Evolutionary conservation across 2,113 vertebrate species (phyloP), one percentile per base, ranked within the genome.

Genomic region (Bambusicola thoracicus): DNA sequence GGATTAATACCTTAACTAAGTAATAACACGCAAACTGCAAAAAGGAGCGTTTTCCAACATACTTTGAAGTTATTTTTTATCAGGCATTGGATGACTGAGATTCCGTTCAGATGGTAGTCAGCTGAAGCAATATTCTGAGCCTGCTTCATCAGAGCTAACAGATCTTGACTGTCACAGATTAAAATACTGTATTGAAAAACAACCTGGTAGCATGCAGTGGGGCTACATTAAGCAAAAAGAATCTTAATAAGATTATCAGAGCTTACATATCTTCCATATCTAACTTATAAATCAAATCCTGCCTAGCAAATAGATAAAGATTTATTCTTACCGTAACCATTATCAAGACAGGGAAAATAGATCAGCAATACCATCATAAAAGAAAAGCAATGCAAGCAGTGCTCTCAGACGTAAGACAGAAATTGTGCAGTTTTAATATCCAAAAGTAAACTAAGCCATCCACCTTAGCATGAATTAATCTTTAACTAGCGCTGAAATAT

Each of bases 1-100:
- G 84, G 83, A n/a, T 34, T 84, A 95, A 90, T 48, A 43, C 12
- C 74, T 86, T 36, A 51, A 51, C 49, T 55, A 76, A 81, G 66
- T 78, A 95, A 93, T 85, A 95, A 85, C 66, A 75, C 29, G 55
- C 68, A 69, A 69, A 62, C 32, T 66, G 24, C 38, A n/a, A 55
- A 20, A 17, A 90, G 20, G 59, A 69, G 62, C 53, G 6, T 46
- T 85, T 87, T 40, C 10, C 38, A 88, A 13, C 8, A 19, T 25
- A 49, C 9, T 41, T 24, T 58, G 41, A 83, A 69, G 27, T 32
- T 55, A 29, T 55, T 30, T 20, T 87, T 85, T 67, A 83, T 67
- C 55, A 81, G 49, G 30, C 25, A 36, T 13, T 32, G 55, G 16
- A 34, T 69, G 14, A 55, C 16, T 58, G 36, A 91, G 74, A 34